Evolutionary conservation across 2,113 vertebrate genomes (phyloP).

Genomic region (Thymallus thymallus): DNA sequence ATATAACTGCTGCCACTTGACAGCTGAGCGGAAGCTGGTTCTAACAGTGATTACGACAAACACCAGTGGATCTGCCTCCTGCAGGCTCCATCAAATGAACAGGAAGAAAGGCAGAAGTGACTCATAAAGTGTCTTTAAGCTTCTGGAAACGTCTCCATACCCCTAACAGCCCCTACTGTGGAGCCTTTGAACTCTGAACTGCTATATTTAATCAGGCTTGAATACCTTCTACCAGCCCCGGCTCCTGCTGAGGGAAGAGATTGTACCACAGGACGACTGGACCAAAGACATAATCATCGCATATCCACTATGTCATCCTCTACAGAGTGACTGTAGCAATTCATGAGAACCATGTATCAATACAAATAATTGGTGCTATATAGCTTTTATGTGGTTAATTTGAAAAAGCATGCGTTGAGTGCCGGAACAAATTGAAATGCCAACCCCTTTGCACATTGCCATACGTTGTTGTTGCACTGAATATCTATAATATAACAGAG

Average conservation of each 20-base stretch:
- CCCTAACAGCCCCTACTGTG: slow-evolving; percentile 59
- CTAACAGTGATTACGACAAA: slow-evolving; percentile 3
- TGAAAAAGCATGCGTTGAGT: no score
- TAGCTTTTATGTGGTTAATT: no score
- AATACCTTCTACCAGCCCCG: slow-evolving; percentile 49
- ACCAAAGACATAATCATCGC: no score
- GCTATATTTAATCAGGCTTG: slow-evolving; percentile 67
- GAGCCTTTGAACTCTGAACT: slow-evolving; percentile 70
- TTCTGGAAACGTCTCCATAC: slow-evolving; percentile 67
- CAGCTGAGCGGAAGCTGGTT: slow-evolving; percentile 5
- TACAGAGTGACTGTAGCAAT: no score
- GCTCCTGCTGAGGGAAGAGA: slow-evolving; percentile 38
- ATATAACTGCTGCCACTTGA: slow-evolving; percentile 15
- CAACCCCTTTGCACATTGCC: no score
- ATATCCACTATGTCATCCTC: no score
- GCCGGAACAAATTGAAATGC: no score
- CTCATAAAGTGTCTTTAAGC: slow-evolving; percentile 56
- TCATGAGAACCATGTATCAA: no score
- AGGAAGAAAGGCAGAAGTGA: slow-evolving; percentile 40
- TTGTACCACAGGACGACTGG: background rate
- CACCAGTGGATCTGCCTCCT: slow-evolving; percentile 32
- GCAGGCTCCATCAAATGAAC: slow-evolving; percentile 53
- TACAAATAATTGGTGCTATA: no score
- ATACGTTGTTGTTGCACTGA: no score
- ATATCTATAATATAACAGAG: no score